These are phyloP conservation scores for Lacerta agilis DNA, from an alignment of 2,797 vertebrate species.

Conservation along the genomic window DNA sequence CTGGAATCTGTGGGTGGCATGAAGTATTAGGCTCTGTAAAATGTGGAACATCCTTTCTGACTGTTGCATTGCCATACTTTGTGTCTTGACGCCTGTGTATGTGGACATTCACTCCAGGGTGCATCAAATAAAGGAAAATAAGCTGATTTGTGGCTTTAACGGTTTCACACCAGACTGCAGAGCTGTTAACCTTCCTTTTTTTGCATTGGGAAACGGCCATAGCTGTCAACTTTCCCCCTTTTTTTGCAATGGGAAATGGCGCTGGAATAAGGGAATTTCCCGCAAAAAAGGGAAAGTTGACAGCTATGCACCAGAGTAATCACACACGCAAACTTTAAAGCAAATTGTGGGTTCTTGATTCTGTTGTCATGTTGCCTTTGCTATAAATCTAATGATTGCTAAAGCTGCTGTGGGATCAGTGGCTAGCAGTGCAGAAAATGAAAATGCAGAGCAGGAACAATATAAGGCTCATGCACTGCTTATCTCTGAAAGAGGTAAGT, in stretches of 20 bases:
- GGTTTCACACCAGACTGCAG: slow-evolving; percentile 30
- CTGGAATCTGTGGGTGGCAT: background rate
- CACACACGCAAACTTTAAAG: slow-evolving; percentile 28
- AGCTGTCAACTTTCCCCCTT: too few species aligned
- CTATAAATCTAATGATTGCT: slow-evolving; percentile 53
- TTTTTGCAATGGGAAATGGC: too few species aligned
- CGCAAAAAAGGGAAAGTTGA: too few species aligned
- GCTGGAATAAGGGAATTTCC: too few species aligned
- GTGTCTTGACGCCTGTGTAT: background rate
- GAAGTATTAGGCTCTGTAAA: background rate
- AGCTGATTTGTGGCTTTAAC: slow-evolving; percentile 7
- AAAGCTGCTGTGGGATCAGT: slow-evolving; percentile 53
- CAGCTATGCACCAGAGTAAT: slow-evolving; percentile 1
- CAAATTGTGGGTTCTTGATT: slow-evolving; percentile 25
- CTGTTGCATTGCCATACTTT: background rate
- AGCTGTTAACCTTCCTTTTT: too few species aligned
- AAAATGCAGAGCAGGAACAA: slow-evolving; percentile 52
- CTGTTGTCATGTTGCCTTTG: slow-evolving; percentile 10
- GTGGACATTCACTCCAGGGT: background rate
- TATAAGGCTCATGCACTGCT: background rate
- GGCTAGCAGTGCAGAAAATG: slow-evolving; percentile 56
- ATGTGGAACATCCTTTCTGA: background rate
- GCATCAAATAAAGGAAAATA: background rate
- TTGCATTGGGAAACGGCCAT: too few species aligned
- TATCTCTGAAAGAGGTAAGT: slow-evolving; percentile 33